These are phyloP conservation scores for Ganaspis brasiliensis DNA, from an alignment of 2,888 invertebrate species.

Conservation along the genomic window DNA sequence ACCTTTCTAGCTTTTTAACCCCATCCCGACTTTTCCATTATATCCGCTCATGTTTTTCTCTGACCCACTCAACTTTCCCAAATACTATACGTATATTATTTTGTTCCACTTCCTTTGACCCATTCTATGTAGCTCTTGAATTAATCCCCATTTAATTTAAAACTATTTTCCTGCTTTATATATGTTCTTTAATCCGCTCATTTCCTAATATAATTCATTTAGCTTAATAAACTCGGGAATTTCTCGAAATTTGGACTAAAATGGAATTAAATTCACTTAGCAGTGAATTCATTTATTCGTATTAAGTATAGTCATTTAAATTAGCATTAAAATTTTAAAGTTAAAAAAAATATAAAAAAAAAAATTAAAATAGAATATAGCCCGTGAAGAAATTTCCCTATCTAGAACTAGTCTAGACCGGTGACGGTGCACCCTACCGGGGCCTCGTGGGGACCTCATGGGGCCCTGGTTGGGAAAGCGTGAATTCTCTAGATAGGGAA, in stretches of 20 bases:
- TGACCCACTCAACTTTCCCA: slow-evolving; percentile 29
- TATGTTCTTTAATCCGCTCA: slow-evolving; percentile 7
- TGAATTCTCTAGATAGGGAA: no score
- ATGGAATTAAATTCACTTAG: no score
- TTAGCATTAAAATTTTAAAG: background rate
- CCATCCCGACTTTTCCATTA: background rate
- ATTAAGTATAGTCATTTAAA: no score
- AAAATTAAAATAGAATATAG: no score
- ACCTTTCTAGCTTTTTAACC: slow-evolving; percentile 15
- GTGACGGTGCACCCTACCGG: no score
- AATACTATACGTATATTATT: slow-evolving; percentile 31
- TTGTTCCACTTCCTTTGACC: slow-evolving; percentile 16
- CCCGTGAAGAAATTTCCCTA: no score
- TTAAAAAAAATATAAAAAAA: no score
- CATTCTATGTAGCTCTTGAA: background rate
- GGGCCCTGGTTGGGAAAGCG: no score
- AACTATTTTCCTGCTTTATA: slow-evolving; percentile 10
- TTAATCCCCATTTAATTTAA: slow-evolving; percentile 11
- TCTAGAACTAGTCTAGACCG: no score
- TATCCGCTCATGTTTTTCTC: slow-evolving; percentile 15
- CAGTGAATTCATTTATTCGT: no score
- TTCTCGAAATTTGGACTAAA: background rate
- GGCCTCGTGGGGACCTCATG: no score
- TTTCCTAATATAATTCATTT: slow-evolving; percentile 15
- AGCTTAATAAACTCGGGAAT: slow-evolving; percentile 1